phyloP scores from a whole-genome alignment of 2,888 invertebrate genomes.

The Andricus quercusramuli region DNA sequence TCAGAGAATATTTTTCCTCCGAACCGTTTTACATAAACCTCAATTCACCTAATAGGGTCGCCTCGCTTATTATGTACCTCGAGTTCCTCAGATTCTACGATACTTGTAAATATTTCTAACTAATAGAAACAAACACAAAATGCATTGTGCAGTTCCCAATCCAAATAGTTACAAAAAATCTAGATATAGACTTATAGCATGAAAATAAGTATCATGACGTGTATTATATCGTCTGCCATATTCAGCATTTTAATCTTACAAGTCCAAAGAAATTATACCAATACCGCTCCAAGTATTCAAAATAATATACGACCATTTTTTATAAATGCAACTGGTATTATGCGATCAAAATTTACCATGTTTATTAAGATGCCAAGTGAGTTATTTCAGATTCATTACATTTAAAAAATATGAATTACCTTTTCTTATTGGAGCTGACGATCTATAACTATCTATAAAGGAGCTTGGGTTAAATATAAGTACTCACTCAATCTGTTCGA shows the following conservation, averaged over 20 bases:
- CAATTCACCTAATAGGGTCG: conserved; percentile 27
- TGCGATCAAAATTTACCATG: too few species aligned
- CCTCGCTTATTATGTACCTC: conserved; percentile 11
- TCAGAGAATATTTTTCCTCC: not conserved
- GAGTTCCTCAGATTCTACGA: conserved; percentile 45
- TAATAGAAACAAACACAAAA: conserved; percentile 52
- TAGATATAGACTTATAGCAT: conserved; percentile 64
- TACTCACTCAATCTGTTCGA: too few species aligned
- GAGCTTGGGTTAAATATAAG: too few species aligned
- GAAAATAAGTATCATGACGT: conserved; percentile 66
- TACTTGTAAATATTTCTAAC: conserved; percentile 46
- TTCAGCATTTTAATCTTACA: not conserved
- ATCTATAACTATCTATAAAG: too few species aligned
- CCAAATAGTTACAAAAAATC: conserved; percentile 52
- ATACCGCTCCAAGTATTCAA: not conserved
- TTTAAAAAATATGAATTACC: too few species aligned
- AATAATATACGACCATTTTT: not conserved
- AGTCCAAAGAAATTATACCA: not conserved
- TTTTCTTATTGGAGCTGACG: too few species aligned
- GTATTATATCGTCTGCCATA: conserved; percentile 49
- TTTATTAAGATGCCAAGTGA: too few species aligned
- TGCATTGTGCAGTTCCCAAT: conserved; percentile 53
- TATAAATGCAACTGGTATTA: too few species aligned
- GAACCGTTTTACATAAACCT: conserved; percentile 25
- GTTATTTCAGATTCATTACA: too few species aligned